Conservation (phyloP, 1,140 invertebrate species). For the Drosophila sturtevanti region DNA sequence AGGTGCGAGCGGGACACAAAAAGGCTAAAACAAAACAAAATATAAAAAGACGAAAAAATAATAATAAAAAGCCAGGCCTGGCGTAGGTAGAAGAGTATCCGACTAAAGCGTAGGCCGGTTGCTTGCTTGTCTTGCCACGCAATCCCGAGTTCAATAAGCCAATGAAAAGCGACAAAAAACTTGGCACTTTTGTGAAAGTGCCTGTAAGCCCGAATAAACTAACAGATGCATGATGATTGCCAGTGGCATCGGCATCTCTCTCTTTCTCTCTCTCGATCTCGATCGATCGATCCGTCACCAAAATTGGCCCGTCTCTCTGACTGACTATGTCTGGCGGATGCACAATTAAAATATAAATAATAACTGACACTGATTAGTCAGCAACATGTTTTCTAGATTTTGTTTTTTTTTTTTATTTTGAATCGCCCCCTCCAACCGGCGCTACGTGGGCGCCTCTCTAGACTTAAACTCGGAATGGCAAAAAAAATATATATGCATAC, state of each 20-base stretch:
- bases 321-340: constrained; percentile 51
- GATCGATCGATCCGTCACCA: constrained; percentile 26
- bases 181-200: constrained; percentile 64
- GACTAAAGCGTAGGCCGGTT: constrained; percentile 64
- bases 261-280: constrained; percentile 26
- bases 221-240: constrained; percentile 65
- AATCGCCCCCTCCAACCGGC: constrained; percentile 40
- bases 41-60: constrained; percentile 28
- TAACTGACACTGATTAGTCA: constrained; percentile 60
- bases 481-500: background rate
- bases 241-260: constrained; percentile 19
- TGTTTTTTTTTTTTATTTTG: constrained; percentile 11
- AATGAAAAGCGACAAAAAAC: constrained; percentile 52
- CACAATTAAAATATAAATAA: constrained; percentile 62
- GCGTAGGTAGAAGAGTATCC: constrained; percentile 61
- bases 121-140: constrained; percentile 54
- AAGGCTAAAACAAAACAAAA: constrained; percentile 21
- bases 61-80: constrained; percentile 26
- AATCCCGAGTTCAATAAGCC: constrained; percentile 72
- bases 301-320: constrained; percentile 46
- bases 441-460: constrained; percentile 63
- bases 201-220: constrained; percentile 48
- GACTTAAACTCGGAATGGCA: background rate
- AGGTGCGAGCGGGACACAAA: constrained; percentile 66
- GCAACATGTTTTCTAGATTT: constrained; percentile 43